phyloP scores from a whole-genome alignment of 1,140 invertebrate genomes.

The Pollicipes pollicipes region DNA sequence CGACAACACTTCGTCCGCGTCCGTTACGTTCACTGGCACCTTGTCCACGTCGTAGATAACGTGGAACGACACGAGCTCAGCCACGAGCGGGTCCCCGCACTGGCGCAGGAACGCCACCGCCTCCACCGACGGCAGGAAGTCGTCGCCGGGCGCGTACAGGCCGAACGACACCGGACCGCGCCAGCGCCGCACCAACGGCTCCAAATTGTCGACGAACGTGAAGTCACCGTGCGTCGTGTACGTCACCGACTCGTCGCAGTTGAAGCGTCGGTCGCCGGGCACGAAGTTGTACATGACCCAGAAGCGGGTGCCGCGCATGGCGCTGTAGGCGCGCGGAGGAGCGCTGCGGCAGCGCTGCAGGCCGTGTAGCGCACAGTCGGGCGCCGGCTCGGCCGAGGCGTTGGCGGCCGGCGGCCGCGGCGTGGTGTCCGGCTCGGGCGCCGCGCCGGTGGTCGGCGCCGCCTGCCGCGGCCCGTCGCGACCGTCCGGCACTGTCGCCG shows the following conservation, averaged over 20 bases:
- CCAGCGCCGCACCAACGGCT: conserved; percentile 38
- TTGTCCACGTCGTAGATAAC: conserved; percentile 18
- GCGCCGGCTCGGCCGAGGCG: not conserved
- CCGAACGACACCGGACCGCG: conserved; percentile 50
- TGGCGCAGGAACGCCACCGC: conserved; percentile 38
- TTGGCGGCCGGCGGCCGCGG: not conserved
- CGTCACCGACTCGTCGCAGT: conserved; percentile 66
- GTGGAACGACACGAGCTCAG: conserved; percentile 19
- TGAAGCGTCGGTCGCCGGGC: conserved; percentile 26
- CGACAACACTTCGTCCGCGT: conserved; percentile 13
- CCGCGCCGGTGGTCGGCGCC: too few relatives aligned
- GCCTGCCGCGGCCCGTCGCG: too few relatives aligned
- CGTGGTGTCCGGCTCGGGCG: too few relatives aligned
- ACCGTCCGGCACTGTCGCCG: not conserved
- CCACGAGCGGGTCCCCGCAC: conserved; percentile 13
- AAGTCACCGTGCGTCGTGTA: conserved; percentile 83
- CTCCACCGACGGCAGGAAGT: conserved; percentile 42
- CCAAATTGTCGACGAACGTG: conserved; percentile 74
- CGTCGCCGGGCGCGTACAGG: conserved; percentile 52
- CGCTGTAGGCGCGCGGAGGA: not conserved
- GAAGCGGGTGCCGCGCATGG: conserved; percentile 28
- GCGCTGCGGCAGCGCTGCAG: not conserved
- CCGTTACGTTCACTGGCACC: conserved; percentile 14
- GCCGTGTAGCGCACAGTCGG: not conserved
- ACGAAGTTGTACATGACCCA: conserved; percentile 82